Base-by-base conservation (phyloP, 2,888 invertebrate genomes). In the Keiferia lycopersicella region DNA sequence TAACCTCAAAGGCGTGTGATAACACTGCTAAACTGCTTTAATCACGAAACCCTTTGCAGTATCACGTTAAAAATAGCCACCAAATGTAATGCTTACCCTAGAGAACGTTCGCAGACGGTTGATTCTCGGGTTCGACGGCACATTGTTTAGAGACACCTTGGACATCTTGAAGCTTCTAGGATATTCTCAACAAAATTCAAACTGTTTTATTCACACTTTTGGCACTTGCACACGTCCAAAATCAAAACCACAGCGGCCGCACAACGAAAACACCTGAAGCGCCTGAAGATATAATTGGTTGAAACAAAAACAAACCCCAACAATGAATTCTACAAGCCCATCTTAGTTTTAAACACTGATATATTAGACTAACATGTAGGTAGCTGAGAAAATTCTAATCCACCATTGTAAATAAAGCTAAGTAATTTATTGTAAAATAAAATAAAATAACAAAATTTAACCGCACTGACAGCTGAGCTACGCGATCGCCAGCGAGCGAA, bases 121-220 rank as follows among this genome's bases (percentile, higher is more conserved):
- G 39, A 91, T 88, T 69, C 91, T 82, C 71, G 91, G 91, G 73
- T 91, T 91, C 68, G 91, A 90, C 69, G 91, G 88, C 69, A 91
- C 84, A 80, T 91, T 92, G 72, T 84, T 91, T 66, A 92, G 81
- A 71, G 91, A 91, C 73, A 86, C 87, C 76, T 90, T 90, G 71
- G 91, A 92, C 91, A 92, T 92, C 71, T 81, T 84, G 71, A 63
- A 66, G 71, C 69, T 73, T 69, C 71, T 66, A 66, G 66, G 68
- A 66, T 68, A 71, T 64, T 75, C 69, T 70, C 71, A 74, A 72
- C 70, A 76, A 76, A 71, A 81, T 78, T 79, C 75, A 72, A 79
- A 76, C 72, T 74, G 74, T 78, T 73, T 78, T 77, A 74, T 78
- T 71, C 73, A 69, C 73, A 75, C 73, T 62, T 22, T 72, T 81